phyloP scores from a whole-genome alignment of 2,797 vertebrate genomes.

The Notoglanidium macrostoma region DNA sequence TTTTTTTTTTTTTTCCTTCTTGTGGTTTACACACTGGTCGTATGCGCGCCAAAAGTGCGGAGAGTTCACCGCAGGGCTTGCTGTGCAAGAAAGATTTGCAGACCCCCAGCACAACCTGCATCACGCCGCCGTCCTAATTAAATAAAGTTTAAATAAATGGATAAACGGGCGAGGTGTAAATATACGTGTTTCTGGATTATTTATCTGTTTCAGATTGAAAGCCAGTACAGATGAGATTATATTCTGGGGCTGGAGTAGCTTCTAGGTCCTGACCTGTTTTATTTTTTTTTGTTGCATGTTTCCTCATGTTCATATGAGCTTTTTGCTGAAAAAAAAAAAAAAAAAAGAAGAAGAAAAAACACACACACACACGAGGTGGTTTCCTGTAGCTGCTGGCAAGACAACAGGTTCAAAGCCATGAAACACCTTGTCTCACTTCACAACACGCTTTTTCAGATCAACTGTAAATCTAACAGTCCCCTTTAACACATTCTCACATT shows the following conservation, averaged over 20 bases:
- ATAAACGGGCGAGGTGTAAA: background rate
- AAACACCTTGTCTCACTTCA: background rate
- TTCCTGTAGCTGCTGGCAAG: constrained; percentile 32
- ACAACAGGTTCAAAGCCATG: constrained; percentile 29
- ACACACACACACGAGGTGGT: background rate
- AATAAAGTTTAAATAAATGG: background rate
- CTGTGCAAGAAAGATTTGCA: constrained; percentile 3
- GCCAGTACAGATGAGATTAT: background rate
- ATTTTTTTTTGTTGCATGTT: background rate
- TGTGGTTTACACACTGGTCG: background rate
- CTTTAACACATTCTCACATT: background rate
- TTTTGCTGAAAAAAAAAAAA: background rate
- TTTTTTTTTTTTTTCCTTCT: background rate
- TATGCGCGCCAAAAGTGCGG: background rate
- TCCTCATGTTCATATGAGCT: background rate
- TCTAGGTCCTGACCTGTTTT: background rate
- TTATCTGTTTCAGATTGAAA: background rate
- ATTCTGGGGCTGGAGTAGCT: no score
- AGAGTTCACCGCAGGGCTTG: background rate
- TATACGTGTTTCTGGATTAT: background rate
- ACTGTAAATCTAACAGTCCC: background rate
- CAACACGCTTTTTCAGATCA: background rate
- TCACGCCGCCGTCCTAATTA: background rate
- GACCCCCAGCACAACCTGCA: background rate
- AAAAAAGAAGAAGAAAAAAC: no score